Base-by-base conservation (phyloP, 2,888 invertebrate genomes). In the Craniophora ligustri region DNA sequence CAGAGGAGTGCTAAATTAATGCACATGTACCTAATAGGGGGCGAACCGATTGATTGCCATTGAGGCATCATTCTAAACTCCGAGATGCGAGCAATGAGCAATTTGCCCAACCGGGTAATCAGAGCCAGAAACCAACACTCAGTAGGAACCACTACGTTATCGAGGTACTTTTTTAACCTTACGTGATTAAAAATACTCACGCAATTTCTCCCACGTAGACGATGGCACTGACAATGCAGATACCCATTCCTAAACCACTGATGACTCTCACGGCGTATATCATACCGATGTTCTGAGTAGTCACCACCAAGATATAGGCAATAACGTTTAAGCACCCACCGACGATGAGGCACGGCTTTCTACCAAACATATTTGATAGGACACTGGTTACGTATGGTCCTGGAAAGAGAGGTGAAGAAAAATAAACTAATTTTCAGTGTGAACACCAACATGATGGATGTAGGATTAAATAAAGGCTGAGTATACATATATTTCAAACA, bases 191-290 rank as follows among this genome's bases (percentile, higher is more conserved):
- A 1, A 3, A 5, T 46, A 79, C 82, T 79, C 49, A 82, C 82
- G 81, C 75, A 11, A 83, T 79, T 54, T 83, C 82, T 0, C 82
- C 81, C 10, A 82, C 62, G n/a, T 82, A 82, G 1, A 83, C 75
- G 1, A 79, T 45, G 36, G 66, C 75, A n/a, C 60, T 54, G 3
- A 81, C 71, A 2, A 47, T 57, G 3, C 72, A 68, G 15, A 73
- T 72, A 0, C 78, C 74, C 49, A 51, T 53, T 0, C 75, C 73
- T 0, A 78, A 34, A 1, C 80, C 78, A 15, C 51, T 54, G 3
- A 79, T 31, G 1, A 81, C 30, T 30, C 82, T 68, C 8, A 74
- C 58, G 6, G 51, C 54, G 14, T 64, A 78, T 0, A 79, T 53
- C 71, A 75, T 75, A 0, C 53, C 26, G 0, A 78, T 39, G 5